phyloP scores from a whole-genome alignment of 2,113 vertebrate genomes.

The Oceanites oceanicus region DNA sequence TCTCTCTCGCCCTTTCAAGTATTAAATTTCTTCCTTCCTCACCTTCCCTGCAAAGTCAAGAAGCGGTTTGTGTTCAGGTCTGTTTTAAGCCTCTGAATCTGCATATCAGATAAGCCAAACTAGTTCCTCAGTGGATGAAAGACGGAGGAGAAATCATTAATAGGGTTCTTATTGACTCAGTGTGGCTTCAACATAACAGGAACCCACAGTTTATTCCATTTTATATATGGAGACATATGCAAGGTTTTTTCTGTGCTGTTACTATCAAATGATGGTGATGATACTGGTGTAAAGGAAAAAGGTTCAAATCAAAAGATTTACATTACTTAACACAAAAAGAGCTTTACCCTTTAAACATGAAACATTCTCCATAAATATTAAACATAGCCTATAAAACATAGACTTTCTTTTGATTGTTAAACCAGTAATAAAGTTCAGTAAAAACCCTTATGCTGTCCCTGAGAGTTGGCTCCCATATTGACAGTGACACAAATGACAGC shows the following conservation, averaged over 20 bases:
- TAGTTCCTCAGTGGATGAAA: slow-evolving; percentile 19
- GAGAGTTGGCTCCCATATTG: background rate
- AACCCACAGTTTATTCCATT: background rate
- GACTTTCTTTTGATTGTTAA: background rate
- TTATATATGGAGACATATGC: background rate
- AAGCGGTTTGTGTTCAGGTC: background rate
- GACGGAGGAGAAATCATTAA: slow-evolving; percentile 13
- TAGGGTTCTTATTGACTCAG: background rate
- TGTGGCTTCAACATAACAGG: background rate
- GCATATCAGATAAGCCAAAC: slow-evolving; percentile 24
- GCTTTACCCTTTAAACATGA: background rate
- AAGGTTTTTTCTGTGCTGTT: background rate
- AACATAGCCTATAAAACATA: background rate
- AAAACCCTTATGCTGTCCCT: background rate
- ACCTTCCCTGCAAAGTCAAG: background rate
- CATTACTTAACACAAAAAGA: background rate
- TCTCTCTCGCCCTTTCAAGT: background rate
- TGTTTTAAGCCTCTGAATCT: slow-evolving; percentile 15
- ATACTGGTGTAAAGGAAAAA: background rate
- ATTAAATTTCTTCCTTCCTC: background rate
- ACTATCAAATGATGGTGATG: background rate
- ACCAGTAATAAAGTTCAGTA: background rate
- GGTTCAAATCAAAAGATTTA: background rate
- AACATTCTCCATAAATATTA: background rate
- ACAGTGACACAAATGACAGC: background rate